Evolutionary conservation across 2,888 invertebrate genomes (phyloP), one percentile per base, ranked within the genome.

Genomic region (Apeira syringaria): DNA sequence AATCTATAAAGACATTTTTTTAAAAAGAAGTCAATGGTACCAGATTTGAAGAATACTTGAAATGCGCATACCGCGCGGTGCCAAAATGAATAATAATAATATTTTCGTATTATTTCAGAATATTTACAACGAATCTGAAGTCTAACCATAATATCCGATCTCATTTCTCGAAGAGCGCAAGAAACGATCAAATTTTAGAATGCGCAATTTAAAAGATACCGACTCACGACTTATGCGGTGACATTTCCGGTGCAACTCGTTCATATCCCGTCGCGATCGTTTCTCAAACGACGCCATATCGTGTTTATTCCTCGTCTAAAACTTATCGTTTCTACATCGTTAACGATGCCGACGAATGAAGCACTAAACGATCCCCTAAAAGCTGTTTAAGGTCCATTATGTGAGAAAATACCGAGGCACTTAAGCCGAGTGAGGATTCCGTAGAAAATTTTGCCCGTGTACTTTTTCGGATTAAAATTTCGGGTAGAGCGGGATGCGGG

Each of bases 311-410:
- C 59, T 54, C 60, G 60, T 65, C 65, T 70, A 65, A 72, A 71
- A 78, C 71, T 74, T 75, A 80, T 76, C 76, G 76, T 74, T 76
- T 74, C 77, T 74, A 64, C 76, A 67, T 80, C 82, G 81, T 80
- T 80, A 80, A 68, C 76, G 73, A 64, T 48, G 54, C 59, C 61
- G 57, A 63, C 71, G 74, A 71, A 73, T 74, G 70, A 70, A 68
- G 64, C 68, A 67, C 68, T 71, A 72, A 76, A 70, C 70, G 74
- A 66, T 68, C 64, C 65, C 69, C 68, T 69, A 67, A 73, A 74
- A 73, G 75, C 73, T 75, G 75, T 74, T 77, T 75, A 74, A 68
- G 67, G 71, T 72, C 73, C 77, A 80, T 80, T 80, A 74, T 68
- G 65, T 57, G 48, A 57, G 64, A 69, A 66, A 65, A 75, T 69